phyloP scores from a whole-genome alignment of 2,113 vertebrate genomes.

The Pavo muticus region DNA sequence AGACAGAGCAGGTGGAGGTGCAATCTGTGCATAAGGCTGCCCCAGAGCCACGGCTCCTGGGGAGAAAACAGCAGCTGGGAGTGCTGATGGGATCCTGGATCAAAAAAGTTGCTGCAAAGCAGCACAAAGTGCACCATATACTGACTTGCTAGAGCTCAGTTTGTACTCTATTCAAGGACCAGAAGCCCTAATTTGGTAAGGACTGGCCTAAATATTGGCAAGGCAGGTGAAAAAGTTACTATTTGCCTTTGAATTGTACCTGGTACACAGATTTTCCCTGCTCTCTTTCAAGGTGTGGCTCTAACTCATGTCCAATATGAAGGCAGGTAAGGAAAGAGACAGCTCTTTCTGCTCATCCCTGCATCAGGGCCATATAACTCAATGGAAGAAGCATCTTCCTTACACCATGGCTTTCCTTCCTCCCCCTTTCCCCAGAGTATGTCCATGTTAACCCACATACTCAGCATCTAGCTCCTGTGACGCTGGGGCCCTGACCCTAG shows the following conservation, averaged over 20 bases:
- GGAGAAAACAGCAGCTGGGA: neutral
- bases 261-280: neutral
- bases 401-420: neutral
- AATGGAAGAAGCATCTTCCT: neutral
- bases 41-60: neutral
- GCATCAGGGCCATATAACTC: neutral
- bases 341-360: neutral
- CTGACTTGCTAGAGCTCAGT: neutral
- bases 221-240: neutral
- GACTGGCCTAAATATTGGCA: neutral
- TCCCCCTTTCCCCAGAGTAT: neutral
- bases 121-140: neutral
- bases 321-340: neutral
- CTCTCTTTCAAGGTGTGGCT: neutral
- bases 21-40: accelerated
- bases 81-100: too few relatives aligned
- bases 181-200: neutral
- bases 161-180: neutral
- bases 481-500: neutral
- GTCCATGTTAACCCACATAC: neutral
- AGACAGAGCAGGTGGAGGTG: neutral
- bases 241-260: neutral
- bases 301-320: neutral
- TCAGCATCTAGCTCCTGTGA: accelerated
- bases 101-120: neutral